Evolutionary conservation across 2,113 vertebrate species (phyloP).

Genomic region (Ceuthmochares aereus): DNA sequence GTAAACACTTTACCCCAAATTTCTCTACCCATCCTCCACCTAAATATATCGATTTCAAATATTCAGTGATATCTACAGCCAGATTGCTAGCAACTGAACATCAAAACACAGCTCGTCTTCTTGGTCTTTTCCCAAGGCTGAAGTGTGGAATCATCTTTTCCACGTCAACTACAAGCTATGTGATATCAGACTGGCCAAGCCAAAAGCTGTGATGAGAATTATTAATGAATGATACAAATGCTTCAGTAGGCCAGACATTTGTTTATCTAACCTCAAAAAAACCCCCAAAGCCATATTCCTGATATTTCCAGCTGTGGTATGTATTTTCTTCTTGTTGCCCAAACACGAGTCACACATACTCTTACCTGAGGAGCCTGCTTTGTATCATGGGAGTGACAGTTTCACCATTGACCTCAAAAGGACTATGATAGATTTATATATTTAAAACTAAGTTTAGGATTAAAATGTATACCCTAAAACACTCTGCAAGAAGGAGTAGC

Average conservation of each 20-base stretch:
- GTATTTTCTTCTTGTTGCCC: not conserved
- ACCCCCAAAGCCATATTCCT: not conserved
- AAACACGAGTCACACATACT: not conserved
- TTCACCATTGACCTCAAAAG: not conserved
- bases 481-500: not conserved
- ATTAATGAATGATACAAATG: not conserved
- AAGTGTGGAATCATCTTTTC: not conserved
- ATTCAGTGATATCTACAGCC: not conserved
- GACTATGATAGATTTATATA: not conserved
- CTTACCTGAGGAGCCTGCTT: not conserved
- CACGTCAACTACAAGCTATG: not conserved
- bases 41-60: not conserved
- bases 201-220: not conserved
- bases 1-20: not conserved
- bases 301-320: not conserved
- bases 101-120: not conserved
- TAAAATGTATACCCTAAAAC: not conserved
- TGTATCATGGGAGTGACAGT: not conserved
- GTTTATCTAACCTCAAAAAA: not conserved
- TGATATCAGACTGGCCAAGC: not conserved
- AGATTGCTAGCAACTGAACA: not conserved
- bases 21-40: not conserved
- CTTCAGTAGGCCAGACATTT: not conserved
- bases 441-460: not conserved
- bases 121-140: not conserved